These are phyloP conservation scores for Eilema depressum DNA, from an alignment of 2,888 invertebrate species.

Conservation along the genomic window DNA sequence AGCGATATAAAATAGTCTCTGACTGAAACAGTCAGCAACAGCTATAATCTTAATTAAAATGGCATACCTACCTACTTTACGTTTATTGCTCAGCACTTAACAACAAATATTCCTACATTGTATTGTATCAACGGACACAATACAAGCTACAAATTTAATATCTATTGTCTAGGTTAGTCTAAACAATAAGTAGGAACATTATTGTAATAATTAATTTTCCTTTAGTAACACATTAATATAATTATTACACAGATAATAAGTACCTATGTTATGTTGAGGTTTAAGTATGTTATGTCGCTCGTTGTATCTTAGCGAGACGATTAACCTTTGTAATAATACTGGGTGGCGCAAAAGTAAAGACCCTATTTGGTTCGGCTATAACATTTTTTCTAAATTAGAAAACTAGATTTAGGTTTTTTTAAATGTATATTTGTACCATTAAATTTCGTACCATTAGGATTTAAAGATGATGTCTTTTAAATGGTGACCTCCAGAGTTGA, in stretches of 20 bases:
- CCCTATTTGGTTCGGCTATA: too few species aligned
- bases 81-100: not conserved
- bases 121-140: not conserved
- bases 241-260: not conserved
- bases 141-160: not conserved
- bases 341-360: too few species aligned
- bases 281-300: not conserved
- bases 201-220: slow-evolving; percentile 8
- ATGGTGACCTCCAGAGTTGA: too few species aligned
- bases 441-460: too few species aligned
- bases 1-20: too few species aligned
- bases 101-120: not conserved
- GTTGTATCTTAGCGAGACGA: not conserved
- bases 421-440: too few species aligned
- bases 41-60: not conserved
- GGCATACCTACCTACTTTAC: too few species aligned
- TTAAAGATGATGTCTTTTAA: too few species aligned
- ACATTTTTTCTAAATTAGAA: too few species aligned
- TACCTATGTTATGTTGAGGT: too few species aligned
- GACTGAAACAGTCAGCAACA: not conserved
- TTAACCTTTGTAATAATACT: not conserved
- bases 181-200: not conserved
- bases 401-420: too few species aligned
- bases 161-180: too few species aligned
- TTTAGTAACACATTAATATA: not conserved